These are phyloP conservation scores for Taxidea taxus DNA, from an alignment of 2,113 vertebrate species.

Conservation along the genomic window DNA sequence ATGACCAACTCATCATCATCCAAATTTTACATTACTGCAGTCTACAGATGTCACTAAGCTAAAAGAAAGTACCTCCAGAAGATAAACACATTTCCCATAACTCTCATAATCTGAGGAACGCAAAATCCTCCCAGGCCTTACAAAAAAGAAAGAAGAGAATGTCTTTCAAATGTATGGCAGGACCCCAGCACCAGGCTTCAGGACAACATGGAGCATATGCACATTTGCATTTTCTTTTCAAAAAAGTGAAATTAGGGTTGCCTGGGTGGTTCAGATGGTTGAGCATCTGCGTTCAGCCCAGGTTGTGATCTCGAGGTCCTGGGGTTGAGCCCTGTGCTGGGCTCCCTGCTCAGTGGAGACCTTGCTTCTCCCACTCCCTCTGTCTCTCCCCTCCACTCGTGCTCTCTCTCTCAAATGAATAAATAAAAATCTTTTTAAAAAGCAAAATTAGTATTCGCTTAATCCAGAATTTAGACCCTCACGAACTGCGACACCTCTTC, in stretches of 20 bases:
- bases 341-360: no score
- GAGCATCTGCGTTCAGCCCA: neutral
- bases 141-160: neutral
- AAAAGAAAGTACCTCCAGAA: neutral
- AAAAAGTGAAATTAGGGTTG: neutral
- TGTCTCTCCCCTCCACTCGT: no score
- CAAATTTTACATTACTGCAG: neutral
- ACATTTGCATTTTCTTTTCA: neutral
- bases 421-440: neutral
- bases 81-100: neutral
- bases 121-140: neutral
- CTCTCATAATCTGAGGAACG: neutral
- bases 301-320: no score
- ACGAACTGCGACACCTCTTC: neutral
- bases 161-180: neutral
- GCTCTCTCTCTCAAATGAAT: no score
- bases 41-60: neutral
- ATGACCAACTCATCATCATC: neutral
- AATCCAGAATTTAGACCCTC: neutral
- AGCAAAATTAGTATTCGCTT: neutral
- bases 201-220: neutral
- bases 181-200: neutral
- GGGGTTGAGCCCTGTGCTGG: no score
- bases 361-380: no score
- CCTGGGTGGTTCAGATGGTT: neutral